Evolutionary conservation across 1,140 invertebrate species (phyloP).

Genomic region (Drosophila sturtevanti): DNA sequence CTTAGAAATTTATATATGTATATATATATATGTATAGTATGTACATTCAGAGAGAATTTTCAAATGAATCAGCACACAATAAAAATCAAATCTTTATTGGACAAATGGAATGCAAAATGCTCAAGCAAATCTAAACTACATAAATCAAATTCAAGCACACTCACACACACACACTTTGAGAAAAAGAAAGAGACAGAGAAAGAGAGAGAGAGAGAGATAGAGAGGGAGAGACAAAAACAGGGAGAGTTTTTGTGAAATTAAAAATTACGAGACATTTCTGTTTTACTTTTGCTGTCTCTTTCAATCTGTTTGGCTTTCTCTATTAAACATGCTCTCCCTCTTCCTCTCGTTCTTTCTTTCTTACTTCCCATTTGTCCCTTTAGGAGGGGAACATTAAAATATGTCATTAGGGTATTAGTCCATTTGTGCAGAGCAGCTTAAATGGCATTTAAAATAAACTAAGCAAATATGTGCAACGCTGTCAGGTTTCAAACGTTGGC

Average conservation of each 20-base stretch:
- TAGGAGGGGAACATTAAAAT: conserved; percentile 60
- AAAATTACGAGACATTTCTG: conserved; percentile 72
- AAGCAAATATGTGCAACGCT: conserved; percentile 62
- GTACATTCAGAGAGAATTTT: neutral
- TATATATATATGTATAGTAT: too few species aligned
- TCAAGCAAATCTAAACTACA: conserved; percentile 65
- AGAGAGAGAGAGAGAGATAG: neutral
- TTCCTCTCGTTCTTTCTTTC: too few species aligned
- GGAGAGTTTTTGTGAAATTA: conserved; percentile 49
- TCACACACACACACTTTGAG: neutral
- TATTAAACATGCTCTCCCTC: too few species aligned
- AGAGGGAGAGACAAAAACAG: conserved; percentile 5
- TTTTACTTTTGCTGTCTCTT: conserved; percentile 4
- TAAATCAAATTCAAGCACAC: conserved; percentile 65
- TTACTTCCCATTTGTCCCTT: too few species aligned
- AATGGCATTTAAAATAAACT: conserved; percentile 74
- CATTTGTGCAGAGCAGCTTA: conserved; percentile 57
- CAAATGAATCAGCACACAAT: conserved; percentile 14
- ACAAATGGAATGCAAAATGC: conserved; percentile 41
- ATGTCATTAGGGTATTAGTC: conserved; percentile 72
- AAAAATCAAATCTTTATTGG: conserved; percentile 46
- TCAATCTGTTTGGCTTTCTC: conserved; percentile 23
- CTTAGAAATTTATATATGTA: too few species aligned
- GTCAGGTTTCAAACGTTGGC: conserved; percentile 27
- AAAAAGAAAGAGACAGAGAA: neutral